Base-by-base conservation (phyloP, 2,888 invertebrate genomes). In the Caenorhabditis panamensis region DNA sequence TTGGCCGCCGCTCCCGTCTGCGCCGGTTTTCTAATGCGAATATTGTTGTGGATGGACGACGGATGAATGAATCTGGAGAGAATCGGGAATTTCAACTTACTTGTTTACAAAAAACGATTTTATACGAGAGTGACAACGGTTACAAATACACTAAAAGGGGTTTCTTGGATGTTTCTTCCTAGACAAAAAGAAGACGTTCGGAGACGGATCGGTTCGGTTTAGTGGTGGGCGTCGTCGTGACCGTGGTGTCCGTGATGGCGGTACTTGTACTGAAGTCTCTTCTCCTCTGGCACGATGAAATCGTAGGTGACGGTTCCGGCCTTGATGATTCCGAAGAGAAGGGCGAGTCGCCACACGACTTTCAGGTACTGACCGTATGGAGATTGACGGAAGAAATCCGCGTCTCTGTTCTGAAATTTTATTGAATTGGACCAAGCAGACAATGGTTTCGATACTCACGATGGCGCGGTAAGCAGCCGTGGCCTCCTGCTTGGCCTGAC, bases 191-290 rank as follows among this genome's bases (percentile, higher is more conserved):
- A 66, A 75, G 62, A 67, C 67, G 67, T 76, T 62, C 67, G 66
- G 28, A 41, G 20, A 24, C 26, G 6, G 11, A 16, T 26, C 13
- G 2, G 26, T n/a, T 11, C 3, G 1, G 54, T 31, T 58, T 76
- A 78, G 59, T 82, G 75, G 22, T 82, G 79, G n/a, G 79, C 76
- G 9, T 82, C 75, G 37, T 83, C 82, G 56, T 71, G 71, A 8
- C 81, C 84, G 77, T 86, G 85, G 44, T 79, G 75, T 16, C 82
- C 81, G 56, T 88, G 83, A 41, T 84, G 72, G 47, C 85, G 83
- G 73, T 87, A 83, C 78, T 88, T 88, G 82, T 87, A 87, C 51
- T 86, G 82, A 18, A 88, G 85, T 37, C 88, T 75, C 59, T 88
- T 84, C 69, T 84, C 77, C 68, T 88, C 88, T 22, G 88, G 88